A percentile compares a stretch with the other conserved stretches of the same genome.
phyloP scores from a whole-genome alignment of 2,888 invertebrate genomes.

The Endomychus coccineus region DNA sequence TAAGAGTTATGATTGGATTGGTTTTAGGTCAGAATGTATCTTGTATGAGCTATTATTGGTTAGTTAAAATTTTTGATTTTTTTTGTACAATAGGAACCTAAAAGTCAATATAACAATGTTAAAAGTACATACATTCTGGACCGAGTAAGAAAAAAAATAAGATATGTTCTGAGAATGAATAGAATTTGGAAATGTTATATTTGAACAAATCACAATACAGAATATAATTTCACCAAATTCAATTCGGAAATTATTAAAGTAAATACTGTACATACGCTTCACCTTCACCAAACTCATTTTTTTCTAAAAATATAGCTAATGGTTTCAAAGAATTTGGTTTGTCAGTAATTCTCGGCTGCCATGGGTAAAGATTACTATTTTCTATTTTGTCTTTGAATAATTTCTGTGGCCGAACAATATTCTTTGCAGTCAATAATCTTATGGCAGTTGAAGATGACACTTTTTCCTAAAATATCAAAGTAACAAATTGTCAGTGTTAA shows the following conservation, averaged over 20 bases:
- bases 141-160: no score
- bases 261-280: no score
- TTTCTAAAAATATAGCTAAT: conserved; percentile 63
- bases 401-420: conserved; percentile 74
- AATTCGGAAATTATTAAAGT: no score
- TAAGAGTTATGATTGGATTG: conserved; percentile 7
- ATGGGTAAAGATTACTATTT: conserved; percentile 65
- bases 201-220: no score
- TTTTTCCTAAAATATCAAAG: neutral
- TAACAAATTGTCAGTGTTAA: neutral
- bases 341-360: conserved; percentile 73
- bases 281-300: conserved; percentile 54
- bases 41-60: no score
- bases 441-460: conserved; percentile 33
- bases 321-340: conserved; percentile 87
- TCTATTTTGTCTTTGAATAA: conserved; percentile 79
- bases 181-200: no score
- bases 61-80: no score
- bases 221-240: conserved; percentile 10
- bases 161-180: no score
- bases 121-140: no score
- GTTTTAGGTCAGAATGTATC: neutral
- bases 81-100: no score
- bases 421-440: conserved; percentile 60
- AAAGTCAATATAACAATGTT: no score